Evolutionary conservation across 1,140 invertebrate species (phyloP).

Genomic region (Bombyx mori): ASM3026992v2 NC_085124.1:14138001-14138500

Average conservation of each 20-base stretch:
- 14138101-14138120: too few relatives aligned
- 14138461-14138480: too few relatives aligned
- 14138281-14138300: not conserved
- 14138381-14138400: slow-evolving; percentile 15
- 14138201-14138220: slow-evolving; percentile 13
- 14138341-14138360: not conserved
- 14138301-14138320: not conserved
- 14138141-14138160: too few relatives aligned
- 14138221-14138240: slow-evolving; percentile 17
- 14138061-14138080: too few relatives aligned
- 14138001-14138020: too few relatives aligned
- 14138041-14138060: too few relatives aligned
- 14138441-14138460: slow-evolving; percentile 5
- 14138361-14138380: not conserved
- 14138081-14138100: too few relatives aligned
- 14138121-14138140: too few relatives aligned
- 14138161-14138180: not conserved
- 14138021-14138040: too few relatives aligned
- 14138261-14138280: slow-evolving; percentile 7
- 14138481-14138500: too few relatives aligned
- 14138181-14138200: slow-evolving; percentile 5
- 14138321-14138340: not conserved
- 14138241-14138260: slow-evolving; percentile 23
- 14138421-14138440: slow-evolving; percentile 22
- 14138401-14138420: slow-evolving; percentile 18